Percentiles rank a stretch among this genome's conserved stretches.
Conservation (phyloP, 2,888 invertebrate genomes). For the Pristionchus entomophagus region DNA sequence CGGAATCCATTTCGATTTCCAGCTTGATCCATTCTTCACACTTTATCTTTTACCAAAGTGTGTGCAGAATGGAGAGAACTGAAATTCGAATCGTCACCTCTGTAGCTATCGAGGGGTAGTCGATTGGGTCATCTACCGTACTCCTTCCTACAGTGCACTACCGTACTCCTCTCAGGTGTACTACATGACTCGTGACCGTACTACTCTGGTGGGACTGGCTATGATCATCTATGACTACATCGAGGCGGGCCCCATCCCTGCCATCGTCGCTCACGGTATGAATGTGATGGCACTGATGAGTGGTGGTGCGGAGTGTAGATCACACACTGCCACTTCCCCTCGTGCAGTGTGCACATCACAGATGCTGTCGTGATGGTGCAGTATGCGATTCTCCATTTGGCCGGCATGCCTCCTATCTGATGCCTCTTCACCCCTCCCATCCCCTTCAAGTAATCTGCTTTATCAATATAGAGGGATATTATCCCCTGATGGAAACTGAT, state of each 20-base stretch:
- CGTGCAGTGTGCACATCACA: not conserved
- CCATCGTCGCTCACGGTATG: constrained; percentile 48
- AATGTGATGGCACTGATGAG: not conserved
- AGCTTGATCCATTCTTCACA: no score
- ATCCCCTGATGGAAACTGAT: not conserved
- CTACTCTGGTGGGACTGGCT: constrained; percentile 31
- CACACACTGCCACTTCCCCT: not conserved
- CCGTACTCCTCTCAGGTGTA: constrained; percentile 34
- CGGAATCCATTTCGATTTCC: no score
- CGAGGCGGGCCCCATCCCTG: constrained; percentile 57
- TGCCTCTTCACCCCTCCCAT: not conserved
- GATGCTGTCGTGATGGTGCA: not conserved
- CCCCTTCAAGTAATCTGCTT: not conserved
- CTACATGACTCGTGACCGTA: constrained; percentile 47
- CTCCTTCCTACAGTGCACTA: no score
- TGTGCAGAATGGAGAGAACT: no score
- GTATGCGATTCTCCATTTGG: not conserved
- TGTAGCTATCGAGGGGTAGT: no score
- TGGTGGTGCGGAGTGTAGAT: not conserved
- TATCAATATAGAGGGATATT: not conserved
- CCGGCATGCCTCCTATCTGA: not conserved
- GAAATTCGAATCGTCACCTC: no score
- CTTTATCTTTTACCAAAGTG: no score
- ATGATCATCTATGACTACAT: constrained; percentile 62
- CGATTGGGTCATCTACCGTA: not conserved